These are phyloP conservation scores for Ctenicera cuprea DNA, from an alignment of 2,888 invertebrate genomes.

Conservation along the genomic window DNA sequence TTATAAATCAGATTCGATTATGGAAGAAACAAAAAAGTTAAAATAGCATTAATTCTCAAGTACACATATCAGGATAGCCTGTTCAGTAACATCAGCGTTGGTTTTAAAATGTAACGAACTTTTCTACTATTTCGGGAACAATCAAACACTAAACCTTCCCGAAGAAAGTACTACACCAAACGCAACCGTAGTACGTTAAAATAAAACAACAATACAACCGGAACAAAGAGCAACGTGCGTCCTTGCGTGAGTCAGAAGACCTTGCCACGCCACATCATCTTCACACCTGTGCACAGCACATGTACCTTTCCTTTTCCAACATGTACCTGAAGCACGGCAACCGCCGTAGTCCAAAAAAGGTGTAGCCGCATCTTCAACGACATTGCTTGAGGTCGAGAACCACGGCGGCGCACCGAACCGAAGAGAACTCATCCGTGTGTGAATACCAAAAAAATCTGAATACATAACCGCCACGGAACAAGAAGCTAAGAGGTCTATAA, in stretches of 20 bases:
- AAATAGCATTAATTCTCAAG: too few relatives aligned
- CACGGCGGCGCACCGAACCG: slow-evolving; percentile 40
- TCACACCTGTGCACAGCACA: slow-evolving; percentile 49
- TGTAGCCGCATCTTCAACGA: slow-evolving; percentile 26
- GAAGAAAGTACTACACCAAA: neutral
- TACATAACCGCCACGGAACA: slow-evolving; percentile 22
- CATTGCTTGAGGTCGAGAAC: slow-evolving; percentile 45
- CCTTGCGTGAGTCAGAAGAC: slow-evolving; percentile 70
- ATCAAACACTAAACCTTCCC: too few relatives aligned
- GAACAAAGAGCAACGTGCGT: slow-evolving; percentile 69
- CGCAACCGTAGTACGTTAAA: slow-evolving; percentile 30
- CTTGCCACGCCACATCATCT: slow-evolving; percentile 63
- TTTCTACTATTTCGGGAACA: too few relatives aligned
- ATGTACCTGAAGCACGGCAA: neutral
- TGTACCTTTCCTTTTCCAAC: slow-evolving; percentile 42
- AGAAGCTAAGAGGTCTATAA: slow-evolving; percentile 13
- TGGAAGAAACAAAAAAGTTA: too few relatives aligned
- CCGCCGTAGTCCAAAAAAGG: slow-evolving; percentile 24
- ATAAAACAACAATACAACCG: slow-evolving; percentile 60
- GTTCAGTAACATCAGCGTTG: too few relatives aligned
- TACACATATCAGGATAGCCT: too few relatives aligned
- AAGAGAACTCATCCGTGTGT: slow-evolving; percentile 41
- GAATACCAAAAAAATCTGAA: slow-evolving; percentile 33
- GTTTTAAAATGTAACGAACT: too few relatives aligned
- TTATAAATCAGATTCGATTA: too few relatives aligned